Base-by-base conservation (phyloP, 92 coral and sea anemone species). In the Zoanthus gigantus region DNA sequence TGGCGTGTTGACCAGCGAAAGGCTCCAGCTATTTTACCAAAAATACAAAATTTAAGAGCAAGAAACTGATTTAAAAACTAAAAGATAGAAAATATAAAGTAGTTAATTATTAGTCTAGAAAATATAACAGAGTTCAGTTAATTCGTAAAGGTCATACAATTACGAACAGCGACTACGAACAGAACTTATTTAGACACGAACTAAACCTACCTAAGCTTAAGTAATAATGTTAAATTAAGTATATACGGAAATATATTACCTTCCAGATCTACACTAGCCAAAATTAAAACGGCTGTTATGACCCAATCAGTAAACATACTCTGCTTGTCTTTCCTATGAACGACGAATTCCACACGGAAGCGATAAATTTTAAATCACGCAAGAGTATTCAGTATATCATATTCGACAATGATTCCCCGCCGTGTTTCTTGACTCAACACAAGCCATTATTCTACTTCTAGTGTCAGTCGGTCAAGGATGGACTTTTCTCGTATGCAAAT, bases 1-100 rank as follows among this genome's bases (percentile, higher is more conserved):
- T 90, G 92, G 29, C 7, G 83, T 4, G 65, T 61, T 56, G 90
- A 77, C 92, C 92, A 90, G 77, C 53, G 84, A 76, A 90, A 90
- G 31, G 63, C n/a, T 17, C 50, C 83, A 71, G 84, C 74, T 65
- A 53, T 42, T 47, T 45, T 46, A 11, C 9, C 3, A 9, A 11
- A 69, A 29, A 29, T 66, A 66, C 11, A 23, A 67, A 67, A 5
- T n/a, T 34, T 18, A 9, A 23, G 72, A n/a, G 17, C 17, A 30
- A 34, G 10, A 50, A 50, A 50, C 0, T 0, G 12, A 10, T 50
- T 50, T 5, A 34, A 4, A 29, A 69, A 69, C 16, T 7, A 30
- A 18, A 69, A 69, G 74, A 32, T 12, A 30, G 31, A 34, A 10
- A 29, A 16, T 32, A 67, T 14, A 5, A 58, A 58, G n/a, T n/a